phyloP scores from a whole-genome alignment of 1,140 invertebrate species.

The Papilio helenus region DNA sequence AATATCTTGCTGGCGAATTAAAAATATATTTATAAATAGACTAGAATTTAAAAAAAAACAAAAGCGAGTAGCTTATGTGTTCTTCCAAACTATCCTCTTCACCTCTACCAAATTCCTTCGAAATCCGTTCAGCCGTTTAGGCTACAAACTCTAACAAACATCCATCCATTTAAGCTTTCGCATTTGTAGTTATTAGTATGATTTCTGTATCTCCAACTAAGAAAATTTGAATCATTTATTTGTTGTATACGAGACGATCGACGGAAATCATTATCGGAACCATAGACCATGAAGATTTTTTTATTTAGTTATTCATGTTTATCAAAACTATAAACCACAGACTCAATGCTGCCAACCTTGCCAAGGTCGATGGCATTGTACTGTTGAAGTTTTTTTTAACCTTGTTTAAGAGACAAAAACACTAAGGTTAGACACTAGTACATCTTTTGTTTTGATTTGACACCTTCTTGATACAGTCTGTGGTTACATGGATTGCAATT shows the following conservation, averaged over 20 bases:
- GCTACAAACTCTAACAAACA: too few species aligned
- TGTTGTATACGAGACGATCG: background rate
- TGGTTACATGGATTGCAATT: background rate
- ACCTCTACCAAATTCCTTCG: too few species aligned
- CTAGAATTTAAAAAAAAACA: too few species aligned
- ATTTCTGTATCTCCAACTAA: background rate
- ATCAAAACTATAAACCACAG: conserved; percentile 25
- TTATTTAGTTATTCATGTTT: conserved; percentile 10
- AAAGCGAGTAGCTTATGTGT: too few species aligned
- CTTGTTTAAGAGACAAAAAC: conserved; percentile 7
- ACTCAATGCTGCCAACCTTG: conserved; percentile 1
- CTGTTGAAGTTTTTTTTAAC: background rate
- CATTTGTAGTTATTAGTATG: too few species aligned
- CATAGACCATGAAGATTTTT: conserved; percentile 32
- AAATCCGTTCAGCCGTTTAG: too few species aligned
- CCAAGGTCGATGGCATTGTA: conserved; percentile 15
- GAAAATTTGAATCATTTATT: background rate
- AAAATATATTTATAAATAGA: background rate
- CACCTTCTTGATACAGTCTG: conserved; percentile 1
- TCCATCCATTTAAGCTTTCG: too few species aligned
- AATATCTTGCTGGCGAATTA: background rate
- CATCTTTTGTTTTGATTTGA: conserved; percentile 7
- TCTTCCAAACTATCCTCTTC: too few species aligned
- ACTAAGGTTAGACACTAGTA: background rate
- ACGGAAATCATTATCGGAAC: conserved; percentile 18